Evolutionary conservation across 2,888 invertebrate species (phyloP).

Genomic region (Pandemis heparana): DNA sequence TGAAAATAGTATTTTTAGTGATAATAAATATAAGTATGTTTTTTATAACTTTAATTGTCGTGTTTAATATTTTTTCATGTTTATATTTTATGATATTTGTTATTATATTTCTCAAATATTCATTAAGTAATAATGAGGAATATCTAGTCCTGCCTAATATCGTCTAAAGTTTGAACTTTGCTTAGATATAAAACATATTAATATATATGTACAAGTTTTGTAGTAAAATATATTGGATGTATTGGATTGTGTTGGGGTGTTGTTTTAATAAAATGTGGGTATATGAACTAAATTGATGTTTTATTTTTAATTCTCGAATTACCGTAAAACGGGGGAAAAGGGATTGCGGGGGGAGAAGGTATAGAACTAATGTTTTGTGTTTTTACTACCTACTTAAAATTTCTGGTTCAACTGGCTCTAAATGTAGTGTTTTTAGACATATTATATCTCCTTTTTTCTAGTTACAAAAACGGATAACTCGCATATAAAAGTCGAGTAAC

Average conservation of each 20-base stretch:
- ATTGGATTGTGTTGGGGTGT: constrained; percentile 50
- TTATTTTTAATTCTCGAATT: too few relatives aligned
- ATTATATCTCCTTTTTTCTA: too few relatives aligned
- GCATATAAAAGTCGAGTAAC: too few relatives aligned
- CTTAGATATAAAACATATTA: constrained; percentile 24
- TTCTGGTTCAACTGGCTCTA: too few relatives aligned
- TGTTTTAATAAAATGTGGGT: constrained; percentile 83
- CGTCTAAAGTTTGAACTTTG: constrained; percentile 11
- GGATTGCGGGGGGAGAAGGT: too few relatives aligned
- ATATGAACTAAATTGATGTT: constrained; percentile 76
- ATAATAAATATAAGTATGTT: background rate
- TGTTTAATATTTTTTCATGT: background rate
- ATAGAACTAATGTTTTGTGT: too few relatives aligned
- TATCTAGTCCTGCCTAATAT: constrained; percentile 40
- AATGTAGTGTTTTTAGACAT: too few relatives aligned
- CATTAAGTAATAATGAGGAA: constrained; percentile 9
- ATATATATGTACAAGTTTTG: constrained; percentile 34
- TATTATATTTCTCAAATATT: background rate
- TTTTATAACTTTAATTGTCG: background rate
- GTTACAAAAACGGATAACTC: too few relatives aligned
- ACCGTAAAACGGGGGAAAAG: too few relatives aligned
- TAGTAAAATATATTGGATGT: constrained; percentile 44
- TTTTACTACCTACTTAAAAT: too few relatives aligned
- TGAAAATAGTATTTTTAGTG: background rate
- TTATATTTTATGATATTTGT: background rate